These are phyloP conservation scores for Drosophila sordidapex DNA, from an alignment of 2,888 invertebrate genomes.

Conservation along the genomic window DNA sequence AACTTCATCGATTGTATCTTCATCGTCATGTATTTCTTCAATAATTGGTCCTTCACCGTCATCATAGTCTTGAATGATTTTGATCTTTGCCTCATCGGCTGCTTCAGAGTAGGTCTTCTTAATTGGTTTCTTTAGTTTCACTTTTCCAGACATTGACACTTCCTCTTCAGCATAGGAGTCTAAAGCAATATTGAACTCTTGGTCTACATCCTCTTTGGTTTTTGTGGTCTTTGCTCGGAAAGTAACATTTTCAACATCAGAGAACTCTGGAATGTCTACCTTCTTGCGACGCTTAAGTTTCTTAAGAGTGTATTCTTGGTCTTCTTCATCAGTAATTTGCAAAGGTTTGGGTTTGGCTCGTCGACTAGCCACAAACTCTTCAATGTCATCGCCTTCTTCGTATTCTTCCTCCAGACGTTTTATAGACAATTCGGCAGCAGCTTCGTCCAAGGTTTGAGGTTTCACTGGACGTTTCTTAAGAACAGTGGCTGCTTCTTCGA, in stretches of 20 bases:
- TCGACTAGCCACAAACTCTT: constrained; percentile 86
- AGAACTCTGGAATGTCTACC: constrained; percentile 89
- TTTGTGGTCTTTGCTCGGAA: constrained; percentile 91
- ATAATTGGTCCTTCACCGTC: constrained; percentile 87
- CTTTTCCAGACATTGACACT: constrained; percentile 93
- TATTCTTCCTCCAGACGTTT: constrained; percentile 81
- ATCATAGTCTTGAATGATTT: constrained; percentile 87
- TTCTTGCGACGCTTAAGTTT: constrained; percentile 89
- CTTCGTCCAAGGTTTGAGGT: constrained; percentile 80
- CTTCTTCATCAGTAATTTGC: constrained; percentile 87
- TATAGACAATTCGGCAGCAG: constrained; percentile 84
- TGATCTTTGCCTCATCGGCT: constrained; percentile 90
- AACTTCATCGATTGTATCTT: constrained; percentile 86
- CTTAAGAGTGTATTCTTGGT: constrained; percentile 90
- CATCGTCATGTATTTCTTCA: constrained; percentile 88
- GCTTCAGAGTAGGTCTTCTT: constrained; percentile 91
- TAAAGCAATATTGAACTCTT: constrained; percentile 94
- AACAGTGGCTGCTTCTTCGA: constrained; percentile 84
- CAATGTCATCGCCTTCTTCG: constrained; percentile 85
- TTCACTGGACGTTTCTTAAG: constrained; percentile 80
- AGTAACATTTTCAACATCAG: constrained; percentile 91
- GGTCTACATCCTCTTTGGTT: constrained; percentile 94
- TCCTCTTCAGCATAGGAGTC: constrained; percentile 95
- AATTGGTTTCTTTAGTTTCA: constrained; percentile 90
- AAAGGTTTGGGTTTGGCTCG: constrained; percentile 86